These are phyloP conservation scores for Trinectes maculatus DNA, from an alignment of 2,113 vertebrate genomes.

Conservation along the genomic window DNA sequence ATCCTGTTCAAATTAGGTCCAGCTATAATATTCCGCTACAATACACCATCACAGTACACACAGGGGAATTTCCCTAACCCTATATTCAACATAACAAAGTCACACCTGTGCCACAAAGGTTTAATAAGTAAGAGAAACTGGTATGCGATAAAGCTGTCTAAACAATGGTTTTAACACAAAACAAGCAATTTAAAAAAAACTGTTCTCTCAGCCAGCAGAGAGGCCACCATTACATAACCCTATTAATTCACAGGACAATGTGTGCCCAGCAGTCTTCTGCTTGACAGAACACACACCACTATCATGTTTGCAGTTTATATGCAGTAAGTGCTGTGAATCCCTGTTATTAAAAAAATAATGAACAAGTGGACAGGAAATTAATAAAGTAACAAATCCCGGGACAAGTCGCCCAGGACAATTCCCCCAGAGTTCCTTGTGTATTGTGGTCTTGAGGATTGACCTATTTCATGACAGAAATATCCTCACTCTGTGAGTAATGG, in stretches of 20 bases:
- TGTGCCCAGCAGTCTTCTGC: slow-evolving; percentile 23
- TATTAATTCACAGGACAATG: slow-evolving; percentile 36
- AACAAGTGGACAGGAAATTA: slow-evolving; percentile 4
- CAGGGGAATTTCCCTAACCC: background rate
- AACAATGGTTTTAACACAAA: slow-evolving; percentile 11
- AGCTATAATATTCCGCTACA: slow-evolving; percentile 1
- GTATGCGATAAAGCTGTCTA: background rate
- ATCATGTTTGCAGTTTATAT: background rate
- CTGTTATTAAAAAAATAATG: background rate
- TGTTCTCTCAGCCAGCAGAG: background rate
- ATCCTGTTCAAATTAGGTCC: background rate
- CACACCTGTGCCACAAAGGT: background rate
- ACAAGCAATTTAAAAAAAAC: slow-evolving; percentile 15
- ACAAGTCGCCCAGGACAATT: background rate
- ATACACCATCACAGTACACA: background rate
- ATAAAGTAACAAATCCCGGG: background rate
- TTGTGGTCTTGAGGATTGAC: slow-evolving; percentile 27
- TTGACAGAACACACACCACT: slow-evolving; percentile 9
- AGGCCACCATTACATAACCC: slow-evolving; percentile 56
- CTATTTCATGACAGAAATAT: slow-evolving; percentile 33
- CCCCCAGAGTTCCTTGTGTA: slow-evolving; percentile 17
- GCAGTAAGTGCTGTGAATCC: background rate
- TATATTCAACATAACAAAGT: background rate
- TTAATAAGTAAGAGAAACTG: too few species aligned
- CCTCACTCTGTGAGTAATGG: slow-evolving; percentile 13